phyloP scores from a whole-genome alignment of 2,888 invertebrate species.

The Elysia crispata region DNA sequence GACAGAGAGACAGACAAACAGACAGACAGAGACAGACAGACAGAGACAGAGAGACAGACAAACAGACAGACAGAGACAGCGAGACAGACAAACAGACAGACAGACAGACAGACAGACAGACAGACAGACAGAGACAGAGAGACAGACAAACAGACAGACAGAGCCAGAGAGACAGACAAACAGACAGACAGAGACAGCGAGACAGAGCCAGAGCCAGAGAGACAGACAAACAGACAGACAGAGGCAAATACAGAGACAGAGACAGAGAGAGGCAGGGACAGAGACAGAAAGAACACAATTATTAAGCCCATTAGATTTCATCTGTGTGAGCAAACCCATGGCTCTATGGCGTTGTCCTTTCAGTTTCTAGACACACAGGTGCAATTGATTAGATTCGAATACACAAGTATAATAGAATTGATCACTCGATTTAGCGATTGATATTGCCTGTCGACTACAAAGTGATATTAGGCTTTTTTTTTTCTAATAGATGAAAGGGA shows the following conservation, averaged over 20 bases:
- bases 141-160: not conserved
- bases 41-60: not conserved
- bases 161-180: not conserved
- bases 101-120: not conserved
- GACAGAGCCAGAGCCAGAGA: not conserved
- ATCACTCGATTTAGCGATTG: too few relatives aligned
- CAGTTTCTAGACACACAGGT: too few relatives aligned
- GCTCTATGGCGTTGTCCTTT: too few relatives aligned
- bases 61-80: not conserved
- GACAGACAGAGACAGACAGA: not conserved
- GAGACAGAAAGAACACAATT: not conserved
- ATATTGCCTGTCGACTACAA: too few relatives aligned
- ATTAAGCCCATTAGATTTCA: not conserved
- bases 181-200: not conserved
- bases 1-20: not conserved
- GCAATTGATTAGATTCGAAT: too few relatives aligned
- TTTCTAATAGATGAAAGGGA: too few relatives aligned
- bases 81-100: constrained; percentile 10
- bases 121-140: not conserved
- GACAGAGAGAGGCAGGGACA: not conserved
- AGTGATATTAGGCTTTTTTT: too few relatives aligned
- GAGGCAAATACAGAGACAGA: not conserved
- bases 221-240: not conserved
- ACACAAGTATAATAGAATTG: too few relatives aligned
- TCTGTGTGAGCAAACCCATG: too few relatives aligned